phyloP scores from a whole-genome alignment of 2,113 vertebrate genomes.

The Lophotis ruficrista region DNA sequence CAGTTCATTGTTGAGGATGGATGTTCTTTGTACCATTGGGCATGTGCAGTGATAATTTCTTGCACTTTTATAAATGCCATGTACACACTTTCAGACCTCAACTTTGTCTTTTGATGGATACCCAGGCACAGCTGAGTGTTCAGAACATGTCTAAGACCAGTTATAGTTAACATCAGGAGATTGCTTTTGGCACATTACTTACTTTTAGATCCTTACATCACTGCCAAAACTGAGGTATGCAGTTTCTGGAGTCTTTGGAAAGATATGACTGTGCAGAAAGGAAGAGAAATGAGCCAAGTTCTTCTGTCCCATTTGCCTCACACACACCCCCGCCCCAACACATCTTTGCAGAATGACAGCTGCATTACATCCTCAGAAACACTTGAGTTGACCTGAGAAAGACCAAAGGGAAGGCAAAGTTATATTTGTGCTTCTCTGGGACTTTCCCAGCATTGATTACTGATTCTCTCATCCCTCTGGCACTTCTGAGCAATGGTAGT shows the following conservation, averaged over 20 bases:
- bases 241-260: conserved; percentile 39
- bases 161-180: conserved; percentile 49
- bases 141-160: conserved; percentile 15
- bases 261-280: conserved; percentile 45
- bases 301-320: conserved; percentile 27
- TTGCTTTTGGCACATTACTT: conserved; percentile 36
- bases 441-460: conserved; percentile 59
- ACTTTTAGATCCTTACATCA: conserved; percentile 47
- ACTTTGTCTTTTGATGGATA: background rate
- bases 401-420: background rate
- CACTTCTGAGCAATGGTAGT: conserved; percentile 25
- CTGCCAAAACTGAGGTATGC: conserved; percentile 17
- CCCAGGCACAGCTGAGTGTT: background rate
- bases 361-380: conserved; percentile 28
- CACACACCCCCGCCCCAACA: background rate
- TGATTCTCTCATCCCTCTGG: conserved; percentile 22
- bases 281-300: conserved; percentile 31
- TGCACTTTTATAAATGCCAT: background rate
- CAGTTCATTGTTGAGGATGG: background rate
- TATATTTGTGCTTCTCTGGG: conserved; percentile 22
- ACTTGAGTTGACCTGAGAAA: conserved; percentile 18
- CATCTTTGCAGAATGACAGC: conserved; percentile 36
- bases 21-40: background rate
- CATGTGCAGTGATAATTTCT: background rate
- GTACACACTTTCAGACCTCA: background rate